Conservation (phyloP, 2,797 vertebrate species). For the Dromococcyx pavoninus region DNA sequence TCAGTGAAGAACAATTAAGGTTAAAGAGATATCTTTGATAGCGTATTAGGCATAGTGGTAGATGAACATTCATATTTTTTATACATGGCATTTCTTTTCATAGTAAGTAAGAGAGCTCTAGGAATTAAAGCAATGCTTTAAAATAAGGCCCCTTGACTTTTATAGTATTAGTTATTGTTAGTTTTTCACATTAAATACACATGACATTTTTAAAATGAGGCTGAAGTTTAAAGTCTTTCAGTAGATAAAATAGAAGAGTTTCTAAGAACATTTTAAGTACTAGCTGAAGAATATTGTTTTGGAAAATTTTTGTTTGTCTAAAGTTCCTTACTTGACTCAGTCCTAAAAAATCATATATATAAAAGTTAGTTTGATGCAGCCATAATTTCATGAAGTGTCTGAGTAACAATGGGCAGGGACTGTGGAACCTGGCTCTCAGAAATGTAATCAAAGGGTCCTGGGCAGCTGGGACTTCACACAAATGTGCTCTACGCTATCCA, state of each 20-base stretch:
- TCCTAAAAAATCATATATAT: background rate
- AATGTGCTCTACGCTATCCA: background rate
- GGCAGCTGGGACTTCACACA: background rate
- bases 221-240: slow-evolving; percentile 2
- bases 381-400: background rate
- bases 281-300: background rate
- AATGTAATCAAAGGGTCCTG: background rate
- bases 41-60: background rate
- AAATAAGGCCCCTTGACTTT: slow-evolving; percentile 21
- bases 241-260: background rate
- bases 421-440: background rate
- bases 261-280: background rate
- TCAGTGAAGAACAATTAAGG: slow-evolving; percentile 49
- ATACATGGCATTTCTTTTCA: slow-evolving; percentile 14
- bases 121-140: slow-evolving; percentile 34
- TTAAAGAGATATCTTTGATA: slow-evolving; percentile 21
- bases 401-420: background rate
- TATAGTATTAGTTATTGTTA: background rate
- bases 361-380: background rate
- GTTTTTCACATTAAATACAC: background rate
- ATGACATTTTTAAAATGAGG: background rate
- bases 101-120: background rate
- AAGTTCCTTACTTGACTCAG: background rate
- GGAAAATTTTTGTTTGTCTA: background rate
- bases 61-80: slow-evolving; percentile 5